Percentiles rank a stretch among this genome's conserved stretches.
These are phyloP conservation scores for Smittia sp. DNA, from an alignment of 2,888 invertebrate species.

Conservation along the genomic window DNA sequence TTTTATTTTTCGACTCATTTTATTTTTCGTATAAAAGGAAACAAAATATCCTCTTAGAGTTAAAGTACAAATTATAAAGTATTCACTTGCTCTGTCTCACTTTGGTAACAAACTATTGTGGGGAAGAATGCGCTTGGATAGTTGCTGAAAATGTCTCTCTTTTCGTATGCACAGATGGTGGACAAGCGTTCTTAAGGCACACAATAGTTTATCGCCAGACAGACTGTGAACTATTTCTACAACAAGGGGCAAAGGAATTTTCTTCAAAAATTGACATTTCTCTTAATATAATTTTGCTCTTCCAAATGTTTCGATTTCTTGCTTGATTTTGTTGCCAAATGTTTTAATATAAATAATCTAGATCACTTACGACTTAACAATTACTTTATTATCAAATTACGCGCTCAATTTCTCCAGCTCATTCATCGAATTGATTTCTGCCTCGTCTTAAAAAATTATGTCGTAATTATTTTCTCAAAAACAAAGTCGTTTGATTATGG, in stretches of 20 bases:
- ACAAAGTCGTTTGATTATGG: conserved; percentile 40
- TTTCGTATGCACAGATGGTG: conserved; percentile 30
- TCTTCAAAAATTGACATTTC: not conserved
- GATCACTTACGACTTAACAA: conserved; percentile 38
- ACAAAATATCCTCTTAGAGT: conserved; percentile 39
- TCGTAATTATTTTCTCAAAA: conserved; percentile 19
- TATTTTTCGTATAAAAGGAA: conserved; percentile 40
- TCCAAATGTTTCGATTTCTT: not conserved
- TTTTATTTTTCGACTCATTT: conserved; percentile 23
- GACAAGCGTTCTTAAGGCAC: not conserved
- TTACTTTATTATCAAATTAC: conserved; percentile 14
- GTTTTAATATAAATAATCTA: conserved; percentile 35
- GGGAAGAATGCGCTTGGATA: not conserved
- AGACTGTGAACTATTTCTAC: conserved; percentile 1
- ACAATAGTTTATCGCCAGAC: not conserved
- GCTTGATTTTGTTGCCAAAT: not conserved
- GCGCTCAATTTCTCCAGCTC: conserved; percentile 6
- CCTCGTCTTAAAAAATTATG: not conserved
- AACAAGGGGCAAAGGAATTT: not conserved
- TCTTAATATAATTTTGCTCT: not conserved
- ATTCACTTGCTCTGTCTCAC: not conserved
- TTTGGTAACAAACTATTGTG: conserved; percentile 24
- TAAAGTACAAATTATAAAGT: conserved; percentile 34
- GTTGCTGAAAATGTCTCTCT: conserved; percentile 22
- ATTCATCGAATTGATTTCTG: not conserved